A percentile compares a stretch with the other conserved stretches of the same genome.
These are phyloP conservation scores for Martes martes DNA, from an alignment of 2,113 vertebrate species.

Conservation along the genomic window DNA sequence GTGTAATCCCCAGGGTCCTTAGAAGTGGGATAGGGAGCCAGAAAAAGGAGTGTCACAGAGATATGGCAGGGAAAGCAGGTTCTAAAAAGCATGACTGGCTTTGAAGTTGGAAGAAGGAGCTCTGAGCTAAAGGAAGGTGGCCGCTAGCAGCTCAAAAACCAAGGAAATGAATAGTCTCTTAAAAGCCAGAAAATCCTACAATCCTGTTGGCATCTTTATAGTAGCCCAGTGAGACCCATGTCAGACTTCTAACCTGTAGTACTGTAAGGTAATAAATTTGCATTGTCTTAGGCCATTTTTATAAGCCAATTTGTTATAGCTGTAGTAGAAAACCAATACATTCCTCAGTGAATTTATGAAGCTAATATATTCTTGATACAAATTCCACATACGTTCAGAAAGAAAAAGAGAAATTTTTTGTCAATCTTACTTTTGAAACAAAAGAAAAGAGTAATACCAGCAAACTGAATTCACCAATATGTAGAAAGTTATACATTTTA, in stretches of 20 bases:
- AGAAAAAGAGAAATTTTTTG: not conserved
- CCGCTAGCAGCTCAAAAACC: not conserved
- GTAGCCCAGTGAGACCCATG: not conserved
- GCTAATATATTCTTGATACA: not conserved
- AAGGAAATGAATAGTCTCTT: not conserved
- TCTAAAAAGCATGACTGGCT: not conserved
- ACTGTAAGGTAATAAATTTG: not conserved
- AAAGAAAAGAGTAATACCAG: not conserved
- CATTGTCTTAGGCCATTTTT: not conserved
- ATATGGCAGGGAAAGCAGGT: not conserved
- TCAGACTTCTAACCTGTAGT: not conserved
- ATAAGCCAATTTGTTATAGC: not conserved
- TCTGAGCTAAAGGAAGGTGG: not conserved
- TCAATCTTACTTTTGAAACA: not conserved
- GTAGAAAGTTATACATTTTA: not conserved
- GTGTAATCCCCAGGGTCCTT: not conserved
- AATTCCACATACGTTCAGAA: not conserved
- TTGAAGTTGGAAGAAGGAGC: not conserved
- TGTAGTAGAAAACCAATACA: not conserved
- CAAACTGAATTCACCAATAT: not conserved
- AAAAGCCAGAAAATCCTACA: not conserved
- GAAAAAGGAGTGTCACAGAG: not conserved
- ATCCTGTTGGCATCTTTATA: not conserved
- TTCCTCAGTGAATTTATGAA: not conserved
- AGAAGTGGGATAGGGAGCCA: not conserved